A percentile compares a stretch with the other conserved stretches of the same genome.
Conservation (phyloP, 2,797 vertebrate species). For the Australoheros facetus region DNA sequence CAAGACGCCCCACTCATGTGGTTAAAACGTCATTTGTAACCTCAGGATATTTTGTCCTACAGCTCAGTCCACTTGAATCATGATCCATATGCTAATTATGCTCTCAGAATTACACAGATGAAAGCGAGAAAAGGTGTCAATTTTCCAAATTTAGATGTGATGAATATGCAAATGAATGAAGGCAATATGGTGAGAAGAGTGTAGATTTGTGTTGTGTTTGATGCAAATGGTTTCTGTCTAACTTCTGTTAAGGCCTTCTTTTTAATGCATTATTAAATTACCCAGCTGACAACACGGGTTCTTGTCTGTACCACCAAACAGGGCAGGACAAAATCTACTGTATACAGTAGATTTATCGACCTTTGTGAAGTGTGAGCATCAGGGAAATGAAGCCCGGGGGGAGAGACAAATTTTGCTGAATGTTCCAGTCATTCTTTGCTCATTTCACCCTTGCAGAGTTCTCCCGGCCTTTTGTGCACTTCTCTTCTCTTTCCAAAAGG, state of each 20-base stretch:
- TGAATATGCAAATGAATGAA: slow-evolving; percentile 25
- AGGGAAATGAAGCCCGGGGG: slow-evolving; percentile 41
- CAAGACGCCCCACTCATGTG: not conserved
- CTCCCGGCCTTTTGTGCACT: slow-evolving; percentile 12
- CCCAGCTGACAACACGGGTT: slow-evolving; percentile 11
- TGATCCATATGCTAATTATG: slow-evolving; percentile 6
- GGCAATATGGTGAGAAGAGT: not conserved
- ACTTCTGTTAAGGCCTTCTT: not conserved
- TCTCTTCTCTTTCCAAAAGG: slow-evolving; percentile 2
- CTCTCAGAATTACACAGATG: slow-evolving; percentile 3
- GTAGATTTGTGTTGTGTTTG: slow-evolving; percentile 11
- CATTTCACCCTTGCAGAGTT: slow-evolving; percentile 10
- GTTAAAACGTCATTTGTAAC: slow-evolving; percentile 26
- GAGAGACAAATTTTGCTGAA: slow-evolving; percentile 21
- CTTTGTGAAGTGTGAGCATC: slow-evolving; percentile 25
- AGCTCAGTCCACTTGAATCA: not conserved
- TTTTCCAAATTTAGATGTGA: slow-evolving; percentile 38
- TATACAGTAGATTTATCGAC: slow-evolving; percentile 14
- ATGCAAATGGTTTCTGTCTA: slow-evolving; percentile 6
- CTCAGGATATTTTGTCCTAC: slow-evolving; percentile 7
- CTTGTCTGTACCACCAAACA: slow-evolving; percentile 26
- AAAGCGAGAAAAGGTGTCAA: not conserved
- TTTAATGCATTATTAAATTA: slow-evolving; percentile 11
- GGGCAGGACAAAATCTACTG: slow-evolving; percentile 26
- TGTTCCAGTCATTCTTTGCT: slow-evolving; percentile 12